Evolutionary conservation across 2,888 invertebrate species (phyloP).

Genomic region (Lasius platythorax): DNA sequence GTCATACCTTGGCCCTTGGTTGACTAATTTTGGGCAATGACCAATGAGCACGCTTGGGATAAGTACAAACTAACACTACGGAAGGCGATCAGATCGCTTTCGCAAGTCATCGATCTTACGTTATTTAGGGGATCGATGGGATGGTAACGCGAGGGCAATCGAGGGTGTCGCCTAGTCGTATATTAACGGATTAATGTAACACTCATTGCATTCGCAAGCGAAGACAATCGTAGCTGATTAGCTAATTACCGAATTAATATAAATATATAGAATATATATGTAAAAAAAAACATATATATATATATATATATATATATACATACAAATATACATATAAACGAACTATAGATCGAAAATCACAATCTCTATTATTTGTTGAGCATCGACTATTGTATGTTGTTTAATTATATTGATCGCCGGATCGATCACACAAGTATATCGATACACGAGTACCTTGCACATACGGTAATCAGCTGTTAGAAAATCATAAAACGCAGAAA

Average conservation of each 20-base stretch:
- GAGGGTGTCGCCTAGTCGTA: constrained; percentile 8
- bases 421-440: constrained; percentile 39
- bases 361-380: constrained; percentile 48
- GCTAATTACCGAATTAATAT: constrained; percentile 23
- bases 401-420: constrained; percentile 42
- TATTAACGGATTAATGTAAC: constrained; percentile 45
- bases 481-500: not conserved
- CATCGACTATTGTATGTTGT: constrained; percentile 32
- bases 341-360: constrained; percentile 24
- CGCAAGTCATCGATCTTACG: constrained; percentile 36
- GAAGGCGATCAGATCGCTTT: constrained; percentile 12
- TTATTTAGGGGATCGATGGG: constrained; percentile 14
- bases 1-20: not conserved
- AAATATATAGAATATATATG: constrained; percentile 5
- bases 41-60: constrained; percentile 43
- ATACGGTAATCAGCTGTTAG: constrained; percentile 7
- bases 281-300: not conserved
- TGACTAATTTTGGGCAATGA: constrained; percentile 30
- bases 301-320: constrained; percentile 13
- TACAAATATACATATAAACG: not conserved
- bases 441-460: constrained; percentile 45
- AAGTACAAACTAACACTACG: constrained; percentile 43
- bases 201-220: constrained; percentile 42
- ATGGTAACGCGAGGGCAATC: constrained; percentile 20
- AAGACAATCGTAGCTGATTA: constrained; percentile 52